A percentile compares a stretch with the other conserved stretches of the same genome.
Conservation (phyloP, 2,113 vertebrate genomes). For the Psittacula cyanocephala region DNA sequence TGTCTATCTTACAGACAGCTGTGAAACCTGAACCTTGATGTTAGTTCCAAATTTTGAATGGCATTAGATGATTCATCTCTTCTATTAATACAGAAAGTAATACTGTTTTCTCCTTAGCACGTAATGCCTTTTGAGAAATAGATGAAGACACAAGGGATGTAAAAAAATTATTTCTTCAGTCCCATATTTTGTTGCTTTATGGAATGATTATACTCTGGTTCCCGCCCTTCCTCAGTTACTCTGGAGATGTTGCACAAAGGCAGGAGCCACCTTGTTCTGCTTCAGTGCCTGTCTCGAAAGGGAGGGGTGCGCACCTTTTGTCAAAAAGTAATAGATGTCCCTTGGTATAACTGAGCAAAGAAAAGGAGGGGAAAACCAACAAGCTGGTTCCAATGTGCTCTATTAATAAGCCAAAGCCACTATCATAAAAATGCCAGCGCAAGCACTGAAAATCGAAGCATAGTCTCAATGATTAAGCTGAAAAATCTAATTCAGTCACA, state of each 20-base stretch:
- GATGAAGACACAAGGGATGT: slow-evolving; percentile 47
- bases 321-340: slow-evolving; percentile 7
- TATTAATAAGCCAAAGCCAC: slow-evolving; percentile 5
- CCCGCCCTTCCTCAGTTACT: background rate
- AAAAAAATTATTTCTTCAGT: slow-evolving; percentile 30
- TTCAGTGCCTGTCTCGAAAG: background rate
- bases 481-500: background rate
- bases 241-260: background rate
- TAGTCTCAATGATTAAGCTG: background rate
- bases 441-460: background rate
- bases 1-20: background rate
- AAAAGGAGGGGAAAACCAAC: background rate
- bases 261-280: background rate
- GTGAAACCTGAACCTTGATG: background rate
- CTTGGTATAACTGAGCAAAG: background rate
- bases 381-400: background rate
- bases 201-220: background rate
- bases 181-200: background rate
- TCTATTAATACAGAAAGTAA: slow-evolving; percentile 49
- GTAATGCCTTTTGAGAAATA: slow-evolving; percentile 63
- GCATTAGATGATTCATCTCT: slow-evolving; percentile 42
- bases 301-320: background rate
- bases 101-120: slow-evolving; percentile 40
- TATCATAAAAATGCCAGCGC: background rate
- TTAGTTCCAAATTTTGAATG: slow-evolving; percentile 21